Conservation (phyloP, 2,888 invertebrate species). For the Dinocampus coccinellae region DNA sequence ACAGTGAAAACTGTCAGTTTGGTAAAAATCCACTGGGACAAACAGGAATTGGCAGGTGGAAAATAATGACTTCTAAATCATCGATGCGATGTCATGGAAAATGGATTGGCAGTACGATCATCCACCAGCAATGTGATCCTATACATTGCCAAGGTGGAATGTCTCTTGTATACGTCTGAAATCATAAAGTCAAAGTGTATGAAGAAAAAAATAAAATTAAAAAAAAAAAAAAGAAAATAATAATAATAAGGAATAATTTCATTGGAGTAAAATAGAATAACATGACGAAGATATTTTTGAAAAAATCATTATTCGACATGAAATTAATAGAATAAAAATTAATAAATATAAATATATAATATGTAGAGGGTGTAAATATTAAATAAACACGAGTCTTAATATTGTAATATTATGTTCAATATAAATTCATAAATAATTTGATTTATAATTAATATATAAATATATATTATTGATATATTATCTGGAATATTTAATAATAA, state of each 20-base stretch:
- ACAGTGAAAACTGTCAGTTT: constrained; percentile 40
- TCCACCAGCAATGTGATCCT: constrained; percentile 48
- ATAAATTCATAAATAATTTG: constrained; percentile 8
- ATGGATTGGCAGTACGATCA: constrained; percentile 53
- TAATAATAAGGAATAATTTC: not conserved
- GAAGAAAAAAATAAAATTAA: not conserved
- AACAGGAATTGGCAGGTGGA: constrained; percentile 54
- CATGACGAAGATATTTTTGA: not conserved
- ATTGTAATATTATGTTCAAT: constrained; percentile 18
- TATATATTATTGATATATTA: not conserved
- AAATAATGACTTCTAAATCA: constrained; percentile 46
- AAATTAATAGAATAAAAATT: not conserved
- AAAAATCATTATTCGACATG: constrained; percentile 1
- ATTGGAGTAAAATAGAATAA: not conserved
- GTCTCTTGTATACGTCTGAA: constrained; percentile 45
- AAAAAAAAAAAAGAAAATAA: not conserved
- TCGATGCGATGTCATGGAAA: constrained; percentile 54
- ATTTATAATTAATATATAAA: not conserved
- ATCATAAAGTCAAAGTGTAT: constrained; percentile 35
- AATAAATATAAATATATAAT: not conserved
- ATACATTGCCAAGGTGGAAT: constrained; percentile 33
- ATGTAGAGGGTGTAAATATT: constrained; percentile 20
- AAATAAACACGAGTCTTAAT: constrained; percentile 4
- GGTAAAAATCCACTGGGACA: constrained; percentile 41
- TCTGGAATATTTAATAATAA: constrained; percentile 24